Conservation (phyloP, 2,797 vertebrate genomes). For the Myotis findleyi region DNA sequence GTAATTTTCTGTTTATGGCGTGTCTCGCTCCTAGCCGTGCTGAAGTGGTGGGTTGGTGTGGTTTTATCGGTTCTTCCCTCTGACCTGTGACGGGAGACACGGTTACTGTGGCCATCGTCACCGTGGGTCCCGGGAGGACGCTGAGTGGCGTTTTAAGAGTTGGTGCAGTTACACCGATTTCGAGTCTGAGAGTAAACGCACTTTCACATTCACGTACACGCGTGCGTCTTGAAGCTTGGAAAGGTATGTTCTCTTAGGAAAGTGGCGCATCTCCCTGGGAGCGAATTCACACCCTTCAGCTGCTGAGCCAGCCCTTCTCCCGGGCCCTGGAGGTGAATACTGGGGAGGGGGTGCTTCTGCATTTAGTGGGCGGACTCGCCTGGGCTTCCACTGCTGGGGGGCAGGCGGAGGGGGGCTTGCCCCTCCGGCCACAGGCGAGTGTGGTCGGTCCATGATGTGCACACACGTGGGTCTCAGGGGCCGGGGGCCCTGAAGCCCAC, state of each 20-base stretch:
- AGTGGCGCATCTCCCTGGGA: neutral
- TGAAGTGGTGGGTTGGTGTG: neutral
- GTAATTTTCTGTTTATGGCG: neutral
- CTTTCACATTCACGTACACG: neutral
- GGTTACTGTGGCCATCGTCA: neutral
- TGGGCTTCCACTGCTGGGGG: too few species aligned
- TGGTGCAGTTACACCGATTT: neutral
- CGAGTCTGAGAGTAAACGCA: neutral
- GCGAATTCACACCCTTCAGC: neutral
- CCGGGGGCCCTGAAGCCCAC: neutral
- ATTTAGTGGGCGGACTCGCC: fast-evolving
- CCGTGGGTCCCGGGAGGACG: neutral
- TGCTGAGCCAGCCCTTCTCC: neutral
- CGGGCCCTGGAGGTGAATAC: fast-evolving
- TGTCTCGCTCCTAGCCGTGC: neutral
- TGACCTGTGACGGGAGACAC: neutral
- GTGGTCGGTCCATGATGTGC: neutral
- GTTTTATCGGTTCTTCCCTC: neutral
- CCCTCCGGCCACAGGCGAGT: neutral
- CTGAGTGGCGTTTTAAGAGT: neutral
- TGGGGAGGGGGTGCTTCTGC: neutral
- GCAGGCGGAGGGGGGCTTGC: fast-evolving
- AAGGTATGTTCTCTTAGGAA: neutral
- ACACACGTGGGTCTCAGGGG: neutral
- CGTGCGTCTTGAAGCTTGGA: neutral